phyloP scores from a whole-genome alignment of 30 jellyfish, hydroid and myxozoan genomes.

The Aurelia sp. region DNA sequence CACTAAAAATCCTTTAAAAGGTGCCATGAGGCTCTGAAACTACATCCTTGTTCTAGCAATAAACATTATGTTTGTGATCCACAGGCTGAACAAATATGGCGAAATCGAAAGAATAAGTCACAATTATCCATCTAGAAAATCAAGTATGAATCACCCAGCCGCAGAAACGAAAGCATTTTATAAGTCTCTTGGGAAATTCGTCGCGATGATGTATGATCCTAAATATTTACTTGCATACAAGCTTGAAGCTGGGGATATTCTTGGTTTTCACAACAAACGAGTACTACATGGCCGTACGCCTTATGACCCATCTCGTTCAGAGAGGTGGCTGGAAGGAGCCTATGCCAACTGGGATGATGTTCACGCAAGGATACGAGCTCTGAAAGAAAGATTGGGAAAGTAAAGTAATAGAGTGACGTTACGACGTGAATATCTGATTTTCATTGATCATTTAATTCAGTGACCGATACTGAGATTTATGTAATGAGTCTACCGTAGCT shows the following conservation, averaged over 20 bases:
- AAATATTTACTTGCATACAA: conserved; percentile 41
- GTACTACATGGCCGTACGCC: conserved; percentile 84
- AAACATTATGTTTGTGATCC: not conserved
- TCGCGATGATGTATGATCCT: conserved; percentile 34
- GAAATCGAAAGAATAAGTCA: conserved; percentile 50
- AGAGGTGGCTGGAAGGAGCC: conserved; percentile 78
- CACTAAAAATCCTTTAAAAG: not conserved
- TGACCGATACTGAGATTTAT: too few relatives aligned
- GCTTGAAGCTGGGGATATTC: conserved; percentile 73
- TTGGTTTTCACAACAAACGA: conserved; percentile 61
- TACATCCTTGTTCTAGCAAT: not conserved
- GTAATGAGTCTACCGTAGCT: too few relatives aligned
- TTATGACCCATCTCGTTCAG: conserved; percentile 47
- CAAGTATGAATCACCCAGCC: conserved; percentile 62
- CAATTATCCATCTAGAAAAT: conserved; percentile 62
- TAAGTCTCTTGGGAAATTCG: conserved; percentile 39
- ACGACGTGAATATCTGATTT: too few relatives aligned
- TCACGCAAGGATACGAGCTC: conserved; percentile 37
- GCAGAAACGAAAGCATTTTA: conserved; percentile 44
- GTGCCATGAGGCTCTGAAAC: not conserved
- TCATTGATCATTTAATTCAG: too few relatives aligned
- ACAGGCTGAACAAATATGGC: conserved; percentile 67
- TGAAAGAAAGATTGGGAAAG: not conserved
- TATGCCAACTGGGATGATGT: conserved; percentile 78
- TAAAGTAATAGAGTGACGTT: not conserved